Evolutionary conservation across 2,113 vertebrate species (phyloP), one percentile per base, ranked within the genome.

Genomic region (Notarius quadriscutis): DNA sequence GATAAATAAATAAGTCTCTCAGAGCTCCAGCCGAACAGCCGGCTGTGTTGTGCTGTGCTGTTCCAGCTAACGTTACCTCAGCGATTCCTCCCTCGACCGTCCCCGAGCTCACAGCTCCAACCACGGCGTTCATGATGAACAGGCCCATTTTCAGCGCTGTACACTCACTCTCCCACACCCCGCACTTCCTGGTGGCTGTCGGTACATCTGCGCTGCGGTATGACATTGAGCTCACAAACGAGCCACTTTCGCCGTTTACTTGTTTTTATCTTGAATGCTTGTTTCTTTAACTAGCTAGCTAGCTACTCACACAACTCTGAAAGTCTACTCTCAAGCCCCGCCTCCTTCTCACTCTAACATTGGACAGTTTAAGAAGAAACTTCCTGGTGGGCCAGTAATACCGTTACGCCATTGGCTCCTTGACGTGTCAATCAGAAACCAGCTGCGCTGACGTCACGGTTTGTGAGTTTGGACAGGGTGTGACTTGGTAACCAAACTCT

Each of bases 11-110:
- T 41, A 41, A 41, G 2, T 41, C 34, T 25, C 41, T 75, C 2
- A 7, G 10, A n/a, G 18, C 20, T 75, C 72, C 34, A 11, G 7
- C 3, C 48, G 3, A 48, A 34, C 12, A 62, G 50, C 41, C 55
- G 81, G 79, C 2, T 81, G 20, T 30, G 20, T 55, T n/a, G n/a
- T n/a, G 30, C 30, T 30, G 30, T 30, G 30, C 30, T 55, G 10
- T 11, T 55, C 12, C 10, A 60, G 71, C 81, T 48, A 67, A 50
- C 34, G 41, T 91, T 93, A 95, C 94, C 94, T 95, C 92, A 65
- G 81, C 34, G 53, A 60, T 41, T 72, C 84, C 85, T 84, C 91
- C 88, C 27, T 92, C 87, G 85, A 86, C 83, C 34, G 91, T 87
- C 67, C 86, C 89, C 65, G 90, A 62, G 81, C 69, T 87, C 63